These are phyloP conservation scores for Odontothrips loti DNA, from an alignment of 2,888 invertebrate genomes.

Conservation along the genomic window DNA sequence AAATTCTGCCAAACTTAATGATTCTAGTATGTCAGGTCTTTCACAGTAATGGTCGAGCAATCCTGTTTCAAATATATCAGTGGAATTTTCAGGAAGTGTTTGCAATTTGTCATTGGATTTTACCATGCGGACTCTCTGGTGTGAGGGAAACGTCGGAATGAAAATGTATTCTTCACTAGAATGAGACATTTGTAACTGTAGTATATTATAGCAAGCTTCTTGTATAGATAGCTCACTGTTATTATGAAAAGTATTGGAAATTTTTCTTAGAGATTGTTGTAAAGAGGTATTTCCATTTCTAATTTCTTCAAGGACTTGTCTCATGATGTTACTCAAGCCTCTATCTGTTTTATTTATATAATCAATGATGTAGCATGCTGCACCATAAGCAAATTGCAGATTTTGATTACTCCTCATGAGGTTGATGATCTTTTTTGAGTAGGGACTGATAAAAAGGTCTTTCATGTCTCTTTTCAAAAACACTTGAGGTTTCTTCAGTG, in stretches of 20 bases:
- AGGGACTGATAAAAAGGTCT: too few relatives aligned
- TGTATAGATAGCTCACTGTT: conserved; percentile 37
- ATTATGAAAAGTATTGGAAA: conserved; percentile 33
- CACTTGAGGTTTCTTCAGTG: too few relatives aligned
- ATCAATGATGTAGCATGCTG: too few relatives aligned
- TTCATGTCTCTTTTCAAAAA: too few relatives aligned
- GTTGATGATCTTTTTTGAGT: too few relatives aligned
- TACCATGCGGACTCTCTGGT: conserved; percentile 39
- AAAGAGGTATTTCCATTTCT: too few relatives aligned
- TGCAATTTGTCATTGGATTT: conserved; percentile 35
- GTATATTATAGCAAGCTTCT: conserved; percentile 36
- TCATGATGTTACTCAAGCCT: too few relatives aligned
- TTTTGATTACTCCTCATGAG: too few relatives aligned
- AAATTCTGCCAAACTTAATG: conserved; percentile 41
- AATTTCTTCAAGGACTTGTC: too few relatives aligned
- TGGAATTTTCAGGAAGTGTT: conserved; percentile 26
- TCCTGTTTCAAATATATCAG: conserved; percentile 34
- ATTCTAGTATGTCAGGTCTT: conserved; percentile 40
- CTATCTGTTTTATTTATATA: too few relatives aligned
- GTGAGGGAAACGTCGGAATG: conserved; percentile 37
- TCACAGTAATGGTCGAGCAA: conserved; percentile 41
- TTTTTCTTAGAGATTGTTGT: too few relatives aligned
- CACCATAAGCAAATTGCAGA: too few relatives aligned
- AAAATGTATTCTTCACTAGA: conserved; percentile 32
- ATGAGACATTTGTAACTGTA: conserved; percentile 33